Evolutionary conservation across 1,140 invertebrate species (phyloP), one percentile per base, ranked within the genome.

Genomic region (Neodiprion lecontei): DNA sequence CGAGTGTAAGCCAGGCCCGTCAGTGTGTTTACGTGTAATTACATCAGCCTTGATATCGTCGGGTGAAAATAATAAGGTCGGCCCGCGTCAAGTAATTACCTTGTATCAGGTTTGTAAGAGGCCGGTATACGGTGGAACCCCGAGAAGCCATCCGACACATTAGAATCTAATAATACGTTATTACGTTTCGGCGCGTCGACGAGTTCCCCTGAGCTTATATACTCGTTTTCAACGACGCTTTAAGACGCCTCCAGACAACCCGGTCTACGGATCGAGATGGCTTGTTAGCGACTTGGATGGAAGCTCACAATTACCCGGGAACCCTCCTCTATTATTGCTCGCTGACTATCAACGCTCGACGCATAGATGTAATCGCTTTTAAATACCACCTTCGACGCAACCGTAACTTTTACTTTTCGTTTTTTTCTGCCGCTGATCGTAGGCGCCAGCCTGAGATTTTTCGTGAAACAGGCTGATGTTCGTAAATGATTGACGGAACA

Each of bases 31-130:
- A 85, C 86, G 80, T 85, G 84, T 88, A 86, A 87, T 88, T 86
- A 87, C 80, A 84, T 85, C 84, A 82, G 80, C 75, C 76, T 77
- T 81, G 79, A 79, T 86, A 86, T 86, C 28, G 28, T 40, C 81
- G 81, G 82, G 79, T 85, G 80, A 84, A 87, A 85, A 87, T 88
- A 87, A 87, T 84, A 86, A 82, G 81, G 81, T 82, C 79, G 83
- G 79, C 78, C 78, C 48, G 72, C 61, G 70, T 78, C 76, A 77
- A 79, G 79, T 85, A 87, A 88, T 87, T 87, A 87, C 83, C 82
- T 86, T 85, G 83, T 85, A 83, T 82, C 79, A 78, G 79, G 80
- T 82, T 81, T 80, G 78, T 79, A 72, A 61, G 53, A 17, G 11
- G 74, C 77, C 75, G 78, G 67, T 76, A 76, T 76, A 75, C 74